Evolutionary conservation across 2,888 invertebrate genomes (phyloP).

Genomic region (Spicauda simplicius): DNA sequence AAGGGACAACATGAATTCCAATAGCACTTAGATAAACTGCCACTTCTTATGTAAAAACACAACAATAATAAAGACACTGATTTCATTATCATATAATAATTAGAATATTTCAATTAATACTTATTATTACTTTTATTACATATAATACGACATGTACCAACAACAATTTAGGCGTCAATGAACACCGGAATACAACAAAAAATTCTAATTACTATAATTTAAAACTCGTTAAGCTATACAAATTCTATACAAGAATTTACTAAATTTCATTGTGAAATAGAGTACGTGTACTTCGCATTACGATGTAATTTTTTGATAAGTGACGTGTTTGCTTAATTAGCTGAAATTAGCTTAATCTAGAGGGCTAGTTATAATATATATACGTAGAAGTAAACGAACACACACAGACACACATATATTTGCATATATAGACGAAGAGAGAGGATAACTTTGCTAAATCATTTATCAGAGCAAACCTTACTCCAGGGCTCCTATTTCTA

Average conservation of each 20-base stretch:
- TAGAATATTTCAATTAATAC: background rate
- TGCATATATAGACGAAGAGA: too few species aligned
- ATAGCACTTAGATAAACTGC: conserved; percentile 49
- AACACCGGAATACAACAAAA: conserved; percentile 8
- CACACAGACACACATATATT: too few species aligned
- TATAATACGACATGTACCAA: background rate
- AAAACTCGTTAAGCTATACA: background rate
- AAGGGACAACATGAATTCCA: conserved; percentile 75
- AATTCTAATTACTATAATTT: background rate
- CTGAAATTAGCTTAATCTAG: too few species aligned
- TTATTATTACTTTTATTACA: background rate
- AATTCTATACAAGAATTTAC: background rate
- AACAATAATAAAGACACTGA: background rate
- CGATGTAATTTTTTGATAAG: too few species aligned
- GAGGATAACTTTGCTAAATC: too few species aligned
- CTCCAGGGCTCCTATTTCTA: too few species aligned
- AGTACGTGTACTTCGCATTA: too few species aligned
- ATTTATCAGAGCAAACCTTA: too few species aligned
- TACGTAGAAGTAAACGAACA: too few species aligned
- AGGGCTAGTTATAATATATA: too few species aligned
- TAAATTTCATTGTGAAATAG: background rate
- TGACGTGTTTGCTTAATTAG: too few species aligned
- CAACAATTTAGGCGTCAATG: background rate
- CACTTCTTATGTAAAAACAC: conserved; percentile 1
- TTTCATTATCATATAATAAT: conserved; percentile 1